Base-by-base conservation (phyloP, 1,140 invertebrate species). In the Pygmarrhopalites habei region DNA sequence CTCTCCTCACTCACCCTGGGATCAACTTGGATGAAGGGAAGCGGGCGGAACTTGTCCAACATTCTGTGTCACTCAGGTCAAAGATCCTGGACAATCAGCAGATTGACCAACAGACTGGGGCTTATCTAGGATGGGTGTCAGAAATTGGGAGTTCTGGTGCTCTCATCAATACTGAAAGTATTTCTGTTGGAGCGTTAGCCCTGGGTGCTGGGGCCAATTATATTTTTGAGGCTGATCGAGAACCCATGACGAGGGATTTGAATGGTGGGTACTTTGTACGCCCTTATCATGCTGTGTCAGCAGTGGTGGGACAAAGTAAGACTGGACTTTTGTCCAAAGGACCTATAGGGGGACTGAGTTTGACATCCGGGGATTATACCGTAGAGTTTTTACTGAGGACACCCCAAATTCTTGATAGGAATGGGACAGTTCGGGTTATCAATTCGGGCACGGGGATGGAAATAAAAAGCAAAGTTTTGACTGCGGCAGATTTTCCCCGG, bases 21-120 rank as follows among this genome's bases (percentile, higher is more conserved):
- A n/a, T n/a, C n/a, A n/a, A n/a, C n/a, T 21, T 12, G 10, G n/a
- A 0, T 17, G 17, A 7, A n/a, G 25, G 19, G 23, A 46, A 46
- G 14, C 17, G n/a, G 2, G 0, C 26, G 4, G 25, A 1, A 26
- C 17, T 56, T 14, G 10, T 64, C 1, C 62, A 64, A 44, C 62
- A 64, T 28, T 58, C 62, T 1, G 49, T 64, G 12, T 58, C 55
- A 1, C 56, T 64, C 12, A 17, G 62, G n/a, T 58, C 62, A 1
- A 26, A 58, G 14, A 64, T 64, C 15, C 29, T 64, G 10, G 46
- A 58, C n/a, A 58, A 64, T 39, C 62, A 64, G 52, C 39, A 64
- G 47, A 43, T 21, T 25, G 46, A 58, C 29, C 30, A 17, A 0
- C 28, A 58, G 47, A n/a, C n/a, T n/a, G 62, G 62, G 28, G 46